These are phyloP conservation scores for Drosophila arizonae DNA, from an alignment of 1,140 invertebrate species.

Conservation along the genomic window DNA sequence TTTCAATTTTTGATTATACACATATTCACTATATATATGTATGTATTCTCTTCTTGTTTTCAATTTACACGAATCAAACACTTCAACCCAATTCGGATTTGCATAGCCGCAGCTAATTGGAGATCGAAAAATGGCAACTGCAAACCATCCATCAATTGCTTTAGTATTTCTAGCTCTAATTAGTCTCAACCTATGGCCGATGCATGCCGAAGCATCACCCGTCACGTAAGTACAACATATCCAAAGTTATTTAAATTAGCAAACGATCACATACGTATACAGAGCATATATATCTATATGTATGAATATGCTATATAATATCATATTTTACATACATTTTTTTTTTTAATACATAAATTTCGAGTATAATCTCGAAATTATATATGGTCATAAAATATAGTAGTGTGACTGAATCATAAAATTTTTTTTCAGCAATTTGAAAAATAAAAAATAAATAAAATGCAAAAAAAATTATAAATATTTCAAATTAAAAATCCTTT, in stretches of 20 bases:
- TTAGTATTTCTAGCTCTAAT: slow-evolving; percentile 56
- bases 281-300: too few relatives aligned
- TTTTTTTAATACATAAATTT: too few relatives aligned
- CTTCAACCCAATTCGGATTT: slow-evolving; percentile 37
- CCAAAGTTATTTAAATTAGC: background rate
- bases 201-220: slow-evolving; percentile 20
- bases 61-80: slow-evolving; percentile 51
- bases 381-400: too few relatives aligned
- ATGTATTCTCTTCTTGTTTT: slow-evolving; percentile 11
- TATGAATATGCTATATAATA: too few relatives aligned
- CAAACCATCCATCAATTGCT: slow-evolving; percentile 47
- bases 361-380: too few relatives aligned
- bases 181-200: slow-evolving; percentile 44
- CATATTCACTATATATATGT: background rate
- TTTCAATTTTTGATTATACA: slow-evolving; percentile 6
- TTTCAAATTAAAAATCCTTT: too few relatives aligned
- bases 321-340: too few relatives aligned
- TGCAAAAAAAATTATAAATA: too few relatives aligned
- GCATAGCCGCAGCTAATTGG: slow-evolving; percentile 36
- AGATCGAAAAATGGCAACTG: slow-evolving; percentile 43
- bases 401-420: too few relatives aligned
- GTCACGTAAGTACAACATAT: slow-evolving; percentile 59
- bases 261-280: background rate
- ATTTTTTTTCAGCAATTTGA: too few relatives aligned
- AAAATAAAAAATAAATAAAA: too few relatives aligned